Evolutionary conservation across 2,888 invertebrate genomes (phyloP), one percentile per base, ranked within the genome.

Genomic region (Lamellibrachia satsuma): DNA sequence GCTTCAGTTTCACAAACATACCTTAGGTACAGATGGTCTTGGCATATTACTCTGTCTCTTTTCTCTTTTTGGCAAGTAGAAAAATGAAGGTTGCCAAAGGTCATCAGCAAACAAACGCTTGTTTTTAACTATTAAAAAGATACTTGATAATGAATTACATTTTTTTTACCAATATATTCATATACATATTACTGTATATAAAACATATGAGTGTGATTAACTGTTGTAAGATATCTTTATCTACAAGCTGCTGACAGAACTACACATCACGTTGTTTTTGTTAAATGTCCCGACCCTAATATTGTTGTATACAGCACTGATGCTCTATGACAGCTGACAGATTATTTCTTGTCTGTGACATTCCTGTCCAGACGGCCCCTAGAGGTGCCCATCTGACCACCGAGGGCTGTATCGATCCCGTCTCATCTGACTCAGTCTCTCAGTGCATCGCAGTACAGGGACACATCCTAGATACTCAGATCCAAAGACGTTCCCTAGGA

Each of bases 361-460:
- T 1, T 91, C 27, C 22, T 39, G 27, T 91, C 91, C 27, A n/a
- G 22, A 91, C 22, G 39, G n/a, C 91, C 91, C 27, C 91, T n/a
- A 6, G 91, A 91, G 91, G 91, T 91, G 27, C 91, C 22, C 91
- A 91, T 7, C 27, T 7, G 22, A 27, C 91, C 91, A 91, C 91
- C 91, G 27, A 27, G 39, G 91, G 91, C 27, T 27, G 4, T 91
- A 91, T 91, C 22, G 51, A 91, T 91, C 91, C 6, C 22, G 91
- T 91, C 22, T 91, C 91, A 22, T 91, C 91, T 91, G 91, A 91
- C 6, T 4, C 91, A 91, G 91, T 91, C 91, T 91, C 91, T 91
- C 39, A 27, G 91, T 91, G 91, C 91, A n/a, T n/a, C 6, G 91
- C 91, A 91, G n/a, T 91, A n/a, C 22, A 91, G 27, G 27, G 27